phyloP scores from a whole-genome alignment of 1,140 invertebrate genomes.

The Centruroides vittatus region DNA sequence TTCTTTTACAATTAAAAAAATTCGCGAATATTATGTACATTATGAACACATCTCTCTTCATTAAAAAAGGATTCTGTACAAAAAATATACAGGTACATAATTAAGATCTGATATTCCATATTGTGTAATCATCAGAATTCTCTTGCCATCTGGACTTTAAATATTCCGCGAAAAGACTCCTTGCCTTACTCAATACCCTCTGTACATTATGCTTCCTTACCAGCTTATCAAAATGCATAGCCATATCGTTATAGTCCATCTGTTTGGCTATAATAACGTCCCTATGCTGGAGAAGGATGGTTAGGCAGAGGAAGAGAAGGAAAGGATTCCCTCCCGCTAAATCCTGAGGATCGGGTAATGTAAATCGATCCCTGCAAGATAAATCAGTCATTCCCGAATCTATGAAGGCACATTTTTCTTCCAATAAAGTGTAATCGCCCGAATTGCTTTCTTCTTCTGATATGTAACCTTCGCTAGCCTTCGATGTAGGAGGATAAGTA shows the following conservation, averaged over 20 bases:
- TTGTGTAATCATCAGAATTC: no score
- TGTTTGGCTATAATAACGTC: slow-evolving; percentile 72
- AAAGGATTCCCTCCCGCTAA: slow-evolving; percentile 92
- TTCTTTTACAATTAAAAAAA: no score
- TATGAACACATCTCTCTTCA: no score
- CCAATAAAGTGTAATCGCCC: background rate
- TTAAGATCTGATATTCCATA: no score
- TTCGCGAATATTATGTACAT: no score
- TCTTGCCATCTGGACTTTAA: slow-evolving; percentile 7
- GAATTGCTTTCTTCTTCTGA: slow-evolving; percentile 3
- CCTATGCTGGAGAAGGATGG: slow-evolving; percentile 75
- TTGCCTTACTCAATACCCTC: slow-evolving; percentile 71
- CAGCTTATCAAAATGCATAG: slow-evolving; percentile 96
- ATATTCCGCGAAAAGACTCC: slow-evolving; percentile 26
- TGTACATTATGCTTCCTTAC: slow-evolving; percentile 84
- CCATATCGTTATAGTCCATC: slow-evolving; percentile 93
- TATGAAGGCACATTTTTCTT: background rate
- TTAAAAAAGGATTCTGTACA: no score
- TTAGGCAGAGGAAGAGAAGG: slow-evolving; percentile 86
- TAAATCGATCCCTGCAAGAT: slow-evolving; percentile 1
- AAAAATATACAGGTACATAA: no score
- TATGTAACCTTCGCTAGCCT: slow-evolving; percentile 8
- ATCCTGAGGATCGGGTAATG: slow-evolving; percentile 61
- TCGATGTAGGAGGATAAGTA: background rate
- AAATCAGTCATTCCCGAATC: background rate